Percentiles rank a stretch among this genome's conserved stretches.
phyloP scores from a whole-genome alignment of 2,797 vertebrate genomes.

The Anguilla pacifica region DNA sequence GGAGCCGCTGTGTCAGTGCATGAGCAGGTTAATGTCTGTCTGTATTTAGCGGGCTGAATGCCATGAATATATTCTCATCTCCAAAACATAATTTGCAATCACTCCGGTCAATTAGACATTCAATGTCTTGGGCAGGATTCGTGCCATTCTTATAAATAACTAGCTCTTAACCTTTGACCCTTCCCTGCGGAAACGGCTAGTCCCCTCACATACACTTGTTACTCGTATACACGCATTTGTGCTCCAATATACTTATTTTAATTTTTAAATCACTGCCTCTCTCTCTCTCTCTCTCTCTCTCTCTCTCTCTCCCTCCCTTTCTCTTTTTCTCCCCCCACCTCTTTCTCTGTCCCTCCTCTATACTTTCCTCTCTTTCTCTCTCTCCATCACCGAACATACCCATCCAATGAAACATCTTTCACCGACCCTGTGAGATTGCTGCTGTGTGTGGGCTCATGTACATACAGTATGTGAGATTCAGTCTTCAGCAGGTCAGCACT shows the following conservation, averaged over 20 bases:
- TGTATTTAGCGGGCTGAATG: conserved; percentile 99
- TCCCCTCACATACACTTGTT: conserved; percentile 99
- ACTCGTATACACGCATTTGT: conserved; percentile 89
- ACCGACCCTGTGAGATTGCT: conserved; percentile 43
- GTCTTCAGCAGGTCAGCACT: conserved; percentile 38
- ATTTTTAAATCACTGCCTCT: conserved; percentile 62
- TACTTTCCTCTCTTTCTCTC: too few relatives aligned
- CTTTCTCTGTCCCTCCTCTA: too few relatives aligned
- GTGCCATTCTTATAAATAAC: conserved; percentile 99
- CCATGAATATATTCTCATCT: conserved; percentile 99
- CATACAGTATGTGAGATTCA: background rate
- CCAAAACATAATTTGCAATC: conserved; percentile 99
- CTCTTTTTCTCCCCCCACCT: too few relatives aligned
- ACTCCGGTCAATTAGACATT: conserved; percentile 99
- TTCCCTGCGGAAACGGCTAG: conserved; percentile 99
- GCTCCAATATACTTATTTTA: conserved; percentile 84
- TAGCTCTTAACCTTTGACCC: conserved; percentile 99
- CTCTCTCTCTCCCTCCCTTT: conserved; percentile 35
- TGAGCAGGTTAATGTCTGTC: conserved; percentile 99
- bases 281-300: conserved; percentile 22
- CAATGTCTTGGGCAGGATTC: conserved; percentile 99
- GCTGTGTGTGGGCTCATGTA: background rate
- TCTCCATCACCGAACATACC: background rate
- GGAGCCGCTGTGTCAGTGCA: conserved; percentile 74
- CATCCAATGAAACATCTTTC: conserved; percentile 50